Base-by-base conservation (phyloP, 2,113 vertebrate genomes). In the Phylloscopus trochiloides region DNA sequence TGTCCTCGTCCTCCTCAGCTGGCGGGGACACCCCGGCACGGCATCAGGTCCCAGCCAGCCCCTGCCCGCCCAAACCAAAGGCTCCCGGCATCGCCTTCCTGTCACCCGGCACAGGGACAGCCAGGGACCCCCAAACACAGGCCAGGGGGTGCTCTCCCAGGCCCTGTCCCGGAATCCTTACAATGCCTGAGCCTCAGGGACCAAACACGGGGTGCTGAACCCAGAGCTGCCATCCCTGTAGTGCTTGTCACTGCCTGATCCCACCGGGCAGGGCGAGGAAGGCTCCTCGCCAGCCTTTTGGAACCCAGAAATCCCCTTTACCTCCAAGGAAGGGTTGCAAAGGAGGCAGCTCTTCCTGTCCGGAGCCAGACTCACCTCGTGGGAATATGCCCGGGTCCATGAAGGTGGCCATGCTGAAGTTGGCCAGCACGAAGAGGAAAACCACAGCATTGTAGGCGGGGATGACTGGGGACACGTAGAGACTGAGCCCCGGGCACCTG, bases 321-420 rank as follows among this genome's bases (percentile, higher is more conserved):
- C 29, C 48, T 21, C 1, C 0, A 26, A 61, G 59, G 29, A 72
- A 52, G 45, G 25, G 28, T 5, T 5, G 14, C 16, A 25, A 61
- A 61, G 31, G 32, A 61, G n/a, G 59, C 10, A 17, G 51, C 48
- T 66, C 31, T 54, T 77, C 52, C 29, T 6, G 0, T 19, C 32
- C 3, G 5, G 29, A 52, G 31, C 20, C 31, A 26, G 62, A 88
- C 96, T 97, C 97, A 99, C 99, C 99, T 99, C 99, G 98, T 1
- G 99, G 99, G 94, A 99, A 99, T 95, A 99, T 98, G 86, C 99
- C 99, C 1, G 99, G 99, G 97, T 99, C 99, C 99, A 99, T 99
- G 97, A 99, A 99, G 42, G 99, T 99, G 94, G 99, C 99, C 99
- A 99, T 99, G 94, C 98, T 99, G 98, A 99, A 99, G 98, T 99